These are phyloP conservation scores for Clivina fossor DNA, from an alignment of 2,888 invertebrate genomes.

Conservation along the genomic window DNA sequence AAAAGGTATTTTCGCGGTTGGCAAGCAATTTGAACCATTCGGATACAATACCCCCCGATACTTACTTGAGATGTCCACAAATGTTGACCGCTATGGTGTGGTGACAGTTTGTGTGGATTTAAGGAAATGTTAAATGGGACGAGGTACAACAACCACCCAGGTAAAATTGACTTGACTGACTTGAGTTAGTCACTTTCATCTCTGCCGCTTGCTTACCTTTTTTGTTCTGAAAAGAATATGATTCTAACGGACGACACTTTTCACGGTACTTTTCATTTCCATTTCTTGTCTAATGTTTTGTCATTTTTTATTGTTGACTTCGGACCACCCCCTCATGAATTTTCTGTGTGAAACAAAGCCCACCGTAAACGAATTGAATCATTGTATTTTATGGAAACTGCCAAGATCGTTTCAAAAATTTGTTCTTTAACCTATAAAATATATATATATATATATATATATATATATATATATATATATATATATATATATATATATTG, in stretches of 20 bases:
- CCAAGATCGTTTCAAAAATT: no score
- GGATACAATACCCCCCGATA: no score
- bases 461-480: no score
- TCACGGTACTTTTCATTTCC: conserved; percentile 11
- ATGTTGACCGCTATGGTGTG: conserved; percentile 4
- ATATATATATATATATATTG: no score
- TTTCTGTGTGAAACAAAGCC: no score
- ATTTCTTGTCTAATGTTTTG: conserved; percentile 14
- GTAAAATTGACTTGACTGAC: conserved; percentile 16
- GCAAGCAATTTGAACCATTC: no score
- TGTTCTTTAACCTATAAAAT: no score
- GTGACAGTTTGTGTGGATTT: not conserved
- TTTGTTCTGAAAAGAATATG: conserved; percentile 15
- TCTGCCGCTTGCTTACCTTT: conserved; percentile 17
- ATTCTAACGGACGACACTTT: conserved; percentile 25
- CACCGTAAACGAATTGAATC: no score
- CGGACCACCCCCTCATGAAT: conserved; percentile 7
- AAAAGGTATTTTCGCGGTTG: no score
- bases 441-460: no score
- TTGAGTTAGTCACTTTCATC: conserved; percentile 21
- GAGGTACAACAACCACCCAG: conserved; percentile 12
- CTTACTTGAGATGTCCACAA: no score
- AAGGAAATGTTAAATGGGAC: not conserved
- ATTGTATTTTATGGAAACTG: no score
- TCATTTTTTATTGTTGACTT: conserved; percentile 17